These are phyloP conservation scores for Parazoanthus swiftii DNA, from an alignment of 92 coral and sea anemone species.

Conservation along the genomic window DNA sequence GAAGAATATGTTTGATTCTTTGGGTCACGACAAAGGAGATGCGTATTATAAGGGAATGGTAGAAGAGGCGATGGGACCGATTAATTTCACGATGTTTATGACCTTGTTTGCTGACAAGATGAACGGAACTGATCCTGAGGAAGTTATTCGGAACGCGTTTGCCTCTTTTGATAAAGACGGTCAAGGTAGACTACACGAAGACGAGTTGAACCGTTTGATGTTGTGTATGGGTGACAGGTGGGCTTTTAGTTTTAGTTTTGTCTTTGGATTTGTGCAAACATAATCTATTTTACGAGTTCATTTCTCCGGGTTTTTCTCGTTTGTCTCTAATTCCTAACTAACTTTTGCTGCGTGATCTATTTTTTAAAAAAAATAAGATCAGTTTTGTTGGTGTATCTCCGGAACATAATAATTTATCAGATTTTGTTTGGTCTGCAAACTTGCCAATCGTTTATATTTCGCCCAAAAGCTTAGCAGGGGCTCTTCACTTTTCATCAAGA, in stretches of 20 bases:
- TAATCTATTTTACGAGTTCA: too few relatives aligned
- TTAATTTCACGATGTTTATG: conserved; percentile 92
- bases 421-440: neutral
- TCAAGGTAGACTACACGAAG: conserved; percentile 72
- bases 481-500: neutral
- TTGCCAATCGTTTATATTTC: too few relatives aligned
- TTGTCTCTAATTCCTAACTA: too few relatives aligned
- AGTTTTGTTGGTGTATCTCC: neutral
- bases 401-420: neutral
- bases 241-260: neutral
- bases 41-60: conserved; percentile 74
- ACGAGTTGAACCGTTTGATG: conserved; percentile 59
- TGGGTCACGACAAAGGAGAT: conserved; percentile 75
- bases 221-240: conserved; percentile 88
- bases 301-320: neutral
- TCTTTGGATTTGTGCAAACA: neutral
- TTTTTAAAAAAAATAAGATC: neutral
- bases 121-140: conserved; percentile 95
- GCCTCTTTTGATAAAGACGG: conserved; percentile 79
- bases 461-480: neutral
- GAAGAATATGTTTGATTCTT: conserved; percentile 81
- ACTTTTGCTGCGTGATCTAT: neutral
- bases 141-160: conserved; percentile 85
- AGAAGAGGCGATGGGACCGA: conserved; percentile 82
- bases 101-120: conserved; percentile 92